Conservation (phyloP, 2,888 invertebrate genomes). For the Monoplex corrugatus region DNA sequence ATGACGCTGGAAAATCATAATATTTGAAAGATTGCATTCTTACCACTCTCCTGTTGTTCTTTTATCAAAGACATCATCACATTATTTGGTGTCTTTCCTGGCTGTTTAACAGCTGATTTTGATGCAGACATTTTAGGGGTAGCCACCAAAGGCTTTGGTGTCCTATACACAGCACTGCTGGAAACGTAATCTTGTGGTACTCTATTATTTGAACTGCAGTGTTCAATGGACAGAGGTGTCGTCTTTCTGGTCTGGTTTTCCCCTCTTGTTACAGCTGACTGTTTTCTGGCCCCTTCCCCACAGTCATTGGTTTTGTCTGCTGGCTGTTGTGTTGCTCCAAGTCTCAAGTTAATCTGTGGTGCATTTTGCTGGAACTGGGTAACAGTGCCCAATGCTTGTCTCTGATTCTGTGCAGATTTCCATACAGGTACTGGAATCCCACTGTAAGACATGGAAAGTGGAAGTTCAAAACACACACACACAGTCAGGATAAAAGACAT, state of each 20-base stretch:
- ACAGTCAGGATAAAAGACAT: neutral
- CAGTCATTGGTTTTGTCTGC: neutral
- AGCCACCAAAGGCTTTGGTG: neutral
- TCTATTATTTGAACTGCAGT: neutral
- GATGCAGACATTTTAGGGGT: neutral
- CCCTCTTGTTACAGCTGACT: neutral
- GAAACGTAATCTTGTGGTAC: neutral
- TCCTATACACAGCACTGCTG: neutral
- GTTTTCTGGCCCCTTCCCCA: neutral
- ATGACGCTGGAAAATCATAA: no score
- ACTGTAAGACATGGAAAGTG: neutral
- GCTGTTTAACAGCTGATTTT: neutral
- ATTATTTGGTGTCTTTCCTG: neutral
- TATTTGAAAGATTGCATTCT: no score
- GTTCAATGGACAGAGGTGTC: neutral
- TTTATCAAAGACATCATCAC: slow-evolving; percentile 18
- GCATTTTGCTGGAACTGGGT: slow-evolving; percentile 8
- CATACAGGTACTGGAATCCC: slow-evolving; percentile 8
- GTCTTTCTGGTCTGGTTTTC: neutral
- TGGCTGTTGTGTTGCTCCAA: neutral
- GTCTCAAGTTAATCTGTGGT: neutral
- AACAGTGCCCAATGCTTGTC: neutral
- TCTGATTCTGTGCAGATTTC: neutral
- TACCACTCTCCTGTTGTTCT: slow-evolving; percentile 42
- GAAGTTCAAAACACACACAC: neutral